Evolutionary conservation across 2,888 invertebrate genomes (phyloP), one percentile per base, ranked within the genome.

Genomic region (Allygus modestus): DNA sequence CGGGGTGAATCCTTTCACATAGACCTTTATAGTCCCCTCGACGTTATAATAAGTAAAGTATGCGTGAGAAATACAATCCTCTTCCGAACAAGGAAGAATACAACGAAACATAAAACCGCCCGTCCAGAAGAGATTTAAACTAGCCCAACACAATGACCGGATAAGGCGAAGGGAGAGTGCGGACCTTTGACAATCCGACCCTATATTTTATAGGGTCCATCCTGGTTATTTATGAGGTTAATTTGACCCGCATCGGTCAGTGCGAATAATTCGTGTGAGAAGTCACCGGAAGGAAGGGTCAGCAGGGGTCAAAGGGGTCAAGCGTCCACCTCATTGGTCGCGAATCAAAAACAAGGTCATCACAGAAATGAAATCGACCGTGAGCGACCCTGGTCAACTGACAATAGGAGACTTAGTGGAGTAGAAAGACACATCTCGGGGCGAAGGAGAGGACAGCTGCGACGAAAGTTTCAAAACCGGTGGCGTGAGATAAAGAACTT

Each of bases 211-310:
- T 31, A 31, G 1, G 65, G 65, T 65, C 31, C 0, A 65, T 28
- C 65, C 31, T 23, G 15, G 65, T 28, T 65, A 65, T 65, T 65
- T 65, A 65, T 28, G 65, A 31, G 65, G 65, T 65, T 65, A 65
- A 65, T 65, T 41, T 28, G 37, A 43, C 73, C 73, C 41, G 73
- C 73, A 41, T 73, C n/a, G 73, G 73, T 73, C 73, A 73, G 41
- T 43, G 43, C 23, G 73, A 43, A 23, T 43, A 73, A 37, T 43
- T 73, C 73, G 9, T 37, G 20, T 73, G 73, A 73, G 43, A 73
- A 73, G 73, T 73, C 73, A 73, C 73, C 69, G 37, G 37, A 31
- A 37, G 69, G 41, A 11, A 41, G 73, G 73, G 73, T 65, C 65
- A 31, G 26, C n/a, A 17, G 46, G 46, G 46, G 12, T 17, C 12